These are phyloP conservation scores for Diachrysia chrysitis DNA, from an alignment of 2,888 invertebrate species.

Conservation along the genomic window DNA sequence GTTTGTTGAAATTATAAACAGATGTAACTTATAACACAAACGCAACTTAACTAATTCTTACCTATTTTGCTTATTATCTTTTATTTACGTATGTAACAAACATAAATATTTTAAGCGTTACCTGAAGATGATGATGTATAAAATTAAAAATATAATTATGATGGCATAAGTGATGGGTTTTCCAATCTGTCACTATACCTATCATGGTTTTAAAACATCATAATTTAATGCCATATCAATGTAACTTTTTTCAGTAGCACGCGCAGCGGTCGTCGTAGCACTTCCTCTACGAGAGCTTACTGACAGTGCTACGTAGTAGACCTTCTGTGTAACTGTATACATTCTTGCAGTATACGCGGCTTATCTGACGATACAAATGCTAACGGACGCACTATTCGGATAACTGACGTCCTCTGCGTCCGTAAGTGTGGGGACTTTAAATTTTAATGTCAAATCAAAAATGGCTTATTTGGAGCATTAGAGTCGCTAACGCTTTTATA, in stretches of 20 bases:
- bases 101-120: too few relatives aligned
- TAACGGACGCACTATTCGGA: slow-evolving; percentile 48
- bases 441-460: slow-evolving; percentile 48
- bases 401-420: slow-evolving; percentile 29
- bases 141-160: too few relatives aligned
- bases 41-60: too few relatives aligned
- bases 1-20: too few relatives aligned
- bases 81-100: too few relatives aligned
- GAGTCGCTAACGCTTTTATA: slow-evolving; percentile 8
- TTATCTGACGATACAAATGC: slow-evolving; percentile 44
- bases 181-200: too few relatives aligned
- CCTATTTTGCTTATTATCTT: too few relatives aligned
- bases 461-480: slow-evolving; percentile 36
- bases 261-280: neutral
- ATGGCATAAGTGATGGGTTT: too few relatives aligned
- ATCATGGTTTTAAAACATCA: too few relatives aligned
- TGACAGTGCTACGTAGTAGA: neutral
- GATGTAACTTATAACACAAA: too few relatives aligned
- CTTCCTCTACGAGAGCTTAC: neutral
- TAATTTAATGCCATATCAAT: too few relatives aligned
- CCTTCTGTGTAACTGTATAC: slow-evolving; percentile 17
- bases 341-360: slow-evolving; percentile 23
- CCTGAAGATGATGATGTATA: too few relatives aligned
- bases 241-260: neutral
- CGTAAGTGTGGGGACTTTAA: slow-evolving; percentile 48